Evolutionary conservation across 1,140 invertebrate genomes (phyloP), one percentile per base, ranked within the genome.

Genomic region (Aphaenogaster floridana): DNA sequence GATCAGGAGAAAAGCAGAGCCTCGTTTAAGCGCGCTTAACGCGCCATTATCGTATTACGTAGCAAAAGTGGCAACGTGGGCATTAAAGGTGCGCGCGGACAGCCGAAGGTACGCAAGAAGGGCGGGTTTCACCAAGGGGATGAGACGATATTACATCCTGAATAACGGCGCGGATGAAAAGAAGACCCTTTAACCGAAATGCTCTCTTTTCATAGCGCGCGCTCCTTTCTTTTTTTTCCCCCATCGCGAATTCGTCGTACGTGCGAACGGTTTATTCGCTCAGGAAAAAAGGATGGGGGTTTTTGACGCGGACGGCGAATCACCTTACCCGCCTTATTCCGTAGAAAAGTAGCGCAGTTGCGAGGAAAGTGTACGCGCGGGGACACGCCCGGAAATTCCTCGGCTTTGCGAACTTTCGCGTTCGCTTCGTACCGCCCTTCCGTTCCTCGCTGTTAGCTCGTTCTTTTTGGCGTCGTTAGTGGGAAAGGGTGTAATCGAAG

Each of bases 21-120:
- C 28, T 15, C 15, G 83, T 68, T 61, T 69, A 81, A 88, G 42
- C 71, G 72, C 74, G 76, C 63, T 89, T 89, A 78, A 88, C 64
- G 36, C 86, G 21, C 80, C 57, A 68, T 88, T 86, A 86, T 79
- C 88, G 80, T 61, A 88, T 89, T 88, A 88, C 42, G 57, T 72
- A 78, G 39, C 17, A 50, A 79, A 88, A 88, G 80, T 88, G 72
- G 88, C 48, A 52, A 72, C 57, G 17, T 66, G 80, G 76, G 63
- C 45, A 52, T 76, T 64, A 59, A 89, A 83, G 28, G 63, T 88
- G 63, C 39, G n/a, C 68, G 78, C 36, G 45, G 80, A 88, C 54
- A 21, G 36, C 15, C 34, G 69, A 72, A 71, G 48, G 52, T 39
- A 57, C 39, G 52, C 36, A 61, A 34, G n/a, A 77, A 48, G 54